Percentiles rank a stretch among this genome's conserved stretches.
Conservation (phyloP, 2,888 invertebrate species). For the Steinernema hermaphroditum region DNA sequence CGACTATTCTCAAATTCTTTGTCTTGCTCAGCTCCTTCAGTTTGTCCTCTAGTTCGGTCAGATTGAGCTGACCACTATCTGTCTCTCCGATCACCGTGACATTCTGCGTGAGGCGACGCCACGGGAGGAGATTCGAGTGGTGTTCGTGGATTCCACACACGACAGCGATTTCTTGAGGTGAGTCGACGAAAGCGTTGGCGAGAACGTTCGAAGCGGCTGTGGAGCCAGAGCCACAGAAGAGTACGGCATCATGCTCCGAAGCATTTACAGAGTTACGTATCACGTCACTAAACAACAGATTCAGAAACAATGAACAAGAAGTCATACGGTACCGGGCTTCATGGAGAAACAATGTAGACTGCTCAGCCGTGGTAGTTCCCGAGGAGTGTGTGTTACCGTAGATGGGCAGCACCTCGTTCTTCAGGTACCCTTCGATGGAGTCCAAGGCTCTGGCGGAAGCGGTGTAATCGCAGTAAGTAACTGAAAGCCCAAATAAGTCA, state of each 20-base stretch:
- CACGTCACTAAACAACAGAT: background rate
- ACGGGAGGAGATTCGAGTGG: constrained; percentile 79
- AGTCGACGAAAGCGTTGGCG: constrained; percentile 30
- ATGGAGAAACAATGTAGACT: constrained; percentile 84
- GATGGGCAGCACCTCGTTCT: constrained; percentile 73
- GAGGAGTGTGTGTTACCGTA: constrained; percentile 84
- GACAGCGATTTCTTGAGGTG: background rate
- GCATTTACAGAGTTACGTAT: constrained; percentile 13
- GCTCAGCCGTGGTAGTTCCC: constrained; percentile 81
- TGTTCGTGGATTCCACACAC: constrained; percentile 72
- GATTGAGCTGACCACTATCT: background rate
- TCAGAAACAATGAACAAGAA: background rate
- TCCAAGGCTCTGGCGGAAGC: constrained; percentile 49
- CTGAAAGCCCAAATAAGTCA: constrained; percentile 35
- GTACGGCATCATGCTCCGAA: constrained; percentile 74
- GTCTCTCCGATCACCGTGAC: constrained; percentile 10
- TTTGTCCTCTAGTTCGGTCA: constrained; percentile 26
- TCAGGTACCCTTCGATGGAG: constrained; percentile 50
- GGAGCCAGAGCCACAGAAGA: constrained; percentile 78
- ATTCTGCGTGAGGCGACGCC: constrained; percentile 76
- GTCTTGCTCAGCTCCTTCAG: constrained; percentile 32
- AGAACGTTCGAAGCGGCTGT: constrained; percentile 79
- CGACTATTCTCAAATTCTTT: constrained; percentile 74
- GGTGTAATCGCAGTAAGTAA: constrained; percentile 53
- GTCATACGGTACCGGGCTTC: constrained; percentile 66